Percentiles rank a stretch among this genome's conserved stretches.
Conservation (phyloP, 53 echinoderm and acorn worm genomes). For the Henricia sp. region DNA sequence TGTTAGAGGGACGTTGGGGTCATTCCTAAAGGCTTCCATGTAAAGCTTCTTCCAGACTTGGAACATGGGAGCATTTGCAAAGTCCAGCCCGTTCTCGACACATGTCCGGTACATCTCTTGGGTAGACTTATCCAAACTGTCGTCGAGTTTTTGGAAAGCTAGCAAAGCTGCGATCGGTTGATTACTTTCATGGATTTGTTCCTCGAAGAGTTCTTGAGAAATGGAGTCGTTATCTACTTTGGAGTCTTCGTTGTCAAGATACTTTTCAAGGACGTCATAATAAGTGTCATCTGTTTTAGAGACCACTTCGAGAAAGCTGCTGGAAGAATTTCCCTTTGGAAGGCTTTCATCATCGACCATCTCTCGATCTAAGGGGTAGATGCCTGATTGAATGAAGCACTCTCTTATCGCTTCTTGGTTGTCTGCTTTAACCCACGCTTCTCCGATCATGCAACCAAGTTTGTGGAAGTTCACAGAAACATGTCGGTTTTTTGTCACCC, state of each 20-base stretch:
- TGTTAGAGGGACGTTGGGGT: slow-evolving; percentile 48
- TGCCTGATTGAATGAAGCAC: slow-evolving; percentile 58
- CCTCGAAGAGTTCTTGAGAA: not conserved
- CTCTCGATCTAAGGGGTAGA: slow-evolving; percentile 60
- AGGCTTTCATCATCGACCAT: slow-evolving; percentile 58
- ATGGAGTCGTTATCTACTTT: not conserved
- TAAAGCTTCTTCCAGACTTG: slow-evolving; percentile 33
- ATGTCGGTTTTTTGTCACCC: slow-evolving; percentile 61
- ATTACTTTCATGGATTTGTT: slow-evolving; percentile 11
- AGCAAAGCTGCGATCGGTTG: slow-evolving; percentile 46
- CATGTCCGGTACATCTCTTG: slow-evolving; percentile 37
- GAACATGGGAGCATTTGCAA: slow-evolving; percentile 14
- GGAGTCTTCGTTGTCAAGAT: not conserved
- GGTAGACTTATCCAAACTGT: slow-evolving; percentile 26
- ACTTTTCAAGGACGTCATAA: not conserved
- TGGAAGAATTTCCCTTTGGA: slow-evolving; percentile 1
- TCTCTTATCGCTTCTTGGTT: slow-evolving; percentile 34
- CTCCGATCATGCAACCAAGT: slow-evolving; percentile 58
- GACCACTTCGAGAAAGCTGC: not conserved
- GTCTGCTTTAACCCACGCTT: slow-evolving; percentile 53
- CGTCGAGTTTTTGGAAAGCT: slow-evolving; percentile 45
- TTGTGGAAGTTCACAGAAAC: slow-evolving; percentile 64
- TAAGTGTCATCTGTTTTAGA: not conserved
- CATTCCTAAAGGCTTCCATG: slow-evolving; percentile 52
- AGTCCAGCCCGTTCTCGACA: slow-evolving; percentile 27